Base-by-base conservation (phyloP, 1,140 invertebrate species). In the Pararge aegeria region DNA sequence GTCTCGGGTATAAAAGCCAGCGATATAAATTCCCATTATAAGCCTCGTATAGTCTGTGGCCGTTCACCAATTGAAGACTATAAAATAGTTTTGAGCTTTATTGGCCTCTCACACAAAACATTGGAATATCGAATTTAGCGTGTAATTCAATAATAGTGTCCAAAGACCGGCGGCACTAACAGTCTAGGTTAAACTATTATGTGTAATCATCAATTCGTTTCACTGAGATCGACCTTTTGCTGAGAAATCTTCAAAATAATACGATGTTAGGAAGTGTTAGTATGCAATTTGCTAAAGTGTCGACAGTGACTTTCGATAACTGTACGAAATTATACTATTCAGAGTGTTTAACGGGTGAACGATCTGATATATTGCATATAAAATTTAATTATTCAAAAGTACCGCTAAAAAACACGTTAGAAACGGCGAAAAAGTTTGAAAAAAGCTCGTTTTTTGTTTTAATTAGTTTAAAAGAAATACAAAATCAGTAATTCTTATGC, bases 121-220 rank as follows among this genome's bases (percentile, higher is more conserved):
- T 78, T 83, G 75, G 64, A 80, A 34, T 34, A 34, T 75, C 66
- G 66, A 75, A 75, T 82, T 70, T 55, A 62, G 71, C 79, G 78
- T 87, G 72, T 80, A 87, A 87, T 87, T 80, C 63, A 85, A 84
- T 87, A 89, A 87, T 82, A 66, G 70, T 72, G 68, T 79, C 74
- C 70, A 78, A 84, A 88, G 74, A 87, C 82, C 80, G 68, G 82
- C 85, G 80, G 82, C 85, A 84, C 75, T 80, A 77, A 78, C 72
- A 73, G 72, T 70, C 70, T 64, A 58, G 59, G 68, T 68, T 66
- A 61, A 69, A 69, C 77, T 60, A 86, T 86, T 83, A 84, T 70
- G 63, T 76, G 68, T 73, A 84, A 88, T 87, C 78, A 80, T 62
- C 69, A 65, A 87, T 88, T 88, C 64, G 80, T 54, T 60, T 75